Percentiles rank a stretch among this genome's conserved stretches.
Evolutionary conservation across 1,140 invertebrate genomes (phyloP).

Genomic region (Drosophila bifasciata): DNA sequence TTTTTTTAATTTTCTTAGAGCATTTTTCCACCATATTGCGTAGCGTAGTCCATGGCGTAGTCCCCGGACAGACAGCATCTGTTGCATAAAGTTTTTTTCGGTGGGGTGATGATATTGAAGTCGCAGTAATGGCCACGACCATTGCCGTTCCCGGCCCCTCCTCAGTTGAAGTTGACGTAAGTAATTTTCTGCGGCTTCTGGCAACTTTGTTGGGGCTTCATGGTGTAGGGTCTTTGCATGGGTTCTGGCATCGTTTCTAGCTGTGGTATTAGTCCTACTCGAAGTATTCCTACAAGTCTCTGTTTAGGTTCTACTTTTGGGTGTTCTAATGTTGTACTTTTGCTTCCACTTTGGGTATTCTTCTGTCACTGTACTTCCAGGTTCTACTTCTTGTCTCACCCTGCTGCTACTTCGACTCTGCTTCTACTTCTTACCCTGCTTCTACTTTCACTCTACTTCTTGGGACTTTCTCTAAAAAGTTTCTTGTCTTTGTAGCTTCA

Average conservation of each 20-base stretch:
- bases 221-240: too few species aligned
- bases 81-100: conserved; percentile 57
- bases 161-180: conserved; percentile 47
- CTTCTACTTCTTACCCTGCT: too few species aligned
- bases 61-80: conserved; percentile 67
- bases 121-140: conserved; percentile 42
- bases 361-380: too few species aligned
- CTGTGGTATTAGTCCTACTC: too few species aligned
- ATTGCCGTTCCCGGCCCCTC: neutral
- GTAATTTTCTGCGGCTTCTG: conserved; percentile 51
- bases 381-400: too few species aligned
- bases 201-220: neutral
- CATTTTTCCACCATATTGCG: conserved; percentile 59
- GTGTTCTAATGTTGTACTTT: too few species aligned
- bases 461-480: conserved; percentile 12
- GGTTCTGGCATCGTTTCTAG: too few species aligned
- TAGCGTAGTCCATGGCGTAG: neutral
- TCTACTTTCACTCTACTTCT: too few species aligned
- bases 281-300: too few species aligned
- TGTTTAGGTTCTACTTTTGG: too few species aligned
- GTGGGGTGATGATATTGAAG: conserved; percentile 11
- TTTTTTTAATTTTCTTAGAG: conserved; percentile 66
- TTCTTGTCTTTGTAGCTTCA: neutral
- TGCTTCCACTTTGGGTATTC: too few species aligned
- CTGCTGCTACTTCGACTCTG: too few species aligned